Evolutionary conservation across 2,888 invertebrate genomes (phyloP).

Genomic region (Gymnoscelis rufifasciata): DNA sequence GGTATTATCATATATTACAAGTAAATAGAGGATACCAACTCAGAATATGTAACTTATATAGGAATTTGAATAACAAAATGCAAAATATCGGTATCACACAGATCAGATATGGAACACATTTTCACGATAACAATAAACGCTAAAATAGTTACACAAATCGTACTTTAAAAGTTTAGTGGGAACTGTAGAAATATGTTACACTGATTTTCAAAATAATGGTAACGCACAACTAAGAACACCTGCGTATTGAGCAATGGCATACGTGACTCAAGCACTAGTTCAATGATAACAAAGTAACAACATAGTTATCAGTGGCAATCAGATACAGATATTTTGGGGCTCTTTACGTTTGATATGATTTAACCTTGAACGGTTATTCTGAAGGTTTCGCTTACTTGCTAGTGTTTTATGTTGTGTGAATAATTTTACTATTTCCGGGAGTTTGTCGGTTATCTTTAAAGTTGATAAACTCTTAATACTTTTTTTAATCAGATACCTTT

Average conservation of each 20-base stretch:
- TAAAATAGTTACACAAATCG: too few species aligned
- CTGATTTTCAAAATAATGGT: constrained; percentile 30
- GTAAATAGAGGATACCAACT: too few species aligned
- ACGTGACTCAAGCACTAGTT: constrained; percentile 66
- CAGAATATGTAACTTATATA: too few species aligned
- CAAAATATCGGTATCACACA: constrained; percentile 26
- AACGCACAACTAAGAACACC: constrained; percentile 42
- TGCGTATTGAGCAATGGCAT: constrained; percentile 55
- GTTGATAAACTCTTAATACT: too few species aligned
- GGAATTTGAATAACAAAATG: neutral
- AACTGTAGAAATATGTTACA: too few species aligned
- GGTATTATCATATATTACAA: too few species aligned
- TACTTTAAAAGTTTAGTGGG: too few species aligned
- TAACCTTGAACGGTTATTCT: constrained; percentile 59
- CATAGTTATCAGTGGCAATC: constrained; percentile 62
- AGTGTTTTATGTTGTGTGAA: neutral
- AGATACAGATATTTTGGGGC: constrained; percentile 47
- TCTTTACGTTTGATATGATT: constrained; percentile 55
- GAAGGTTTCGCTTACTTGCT: constrained; percentile 13
- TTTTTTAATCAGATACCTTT: too few species aligned
- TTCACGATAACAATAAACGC: too few species aligned
- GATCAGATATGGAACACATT: too few species aligned
- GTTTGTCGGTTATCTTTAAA: constrained; percentile 2
- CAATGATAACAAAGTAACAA: constrained; percentile 63
- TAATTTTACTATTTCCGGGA: constrained; percentile 2